Conservation (phyloP, 2,888 invertebrate species). For the Caenorhabditis sulstoni region DNA sequence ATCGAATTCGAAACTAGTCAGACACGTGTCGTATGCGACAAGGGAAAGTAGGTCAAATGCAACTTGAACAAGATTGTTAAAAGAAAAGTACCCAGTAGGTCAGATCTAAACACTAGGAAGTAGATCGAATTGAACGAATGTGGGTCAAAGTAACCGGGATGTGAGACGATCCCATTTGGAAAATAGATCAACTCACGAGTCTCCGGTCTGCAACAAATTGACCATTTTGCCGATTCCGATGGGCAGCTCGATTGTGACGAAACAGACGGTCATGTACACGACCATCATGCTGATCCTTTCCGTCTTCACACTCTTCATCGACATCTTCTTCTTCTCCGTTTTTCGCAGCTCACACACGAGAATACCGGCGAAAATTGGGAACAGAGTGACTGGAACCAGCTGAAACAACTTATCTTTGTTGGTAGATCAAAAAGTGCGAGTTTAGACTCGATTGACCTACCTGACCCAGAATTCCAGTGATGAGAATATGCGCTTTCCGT, state of each 20-base stretch:
- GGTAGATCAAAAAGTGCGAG: not conserved
- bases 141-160: too few relatives aligned
- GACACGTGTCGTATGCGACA: too few relatives aligned
- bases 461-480: slow-evolving; percentile 38
- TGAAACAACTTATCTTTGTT: not conserved
- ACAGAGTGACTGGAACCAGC: slow-evolving; percentile 18
- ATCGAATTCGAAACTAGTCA: too few relatives aligned
- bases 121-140: too few relatives aligned
- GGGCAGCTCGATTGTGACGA: slow-evolving; percentile 34
- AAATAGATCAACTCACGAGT: slow-evolving; percentile 19
- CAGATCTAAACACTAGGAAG: too few relatives aligned
- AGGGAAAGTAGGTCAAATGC: too few relatives aligned
- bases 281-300: slow-evolving; percentile 37
- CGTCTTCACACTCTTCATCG: slow-evolving; percentile 2
- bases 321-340: slow-evolving; percentile 9
- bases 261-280: slow-evolving; percentile 34
- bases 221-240: slow-evolving; percentile 36
- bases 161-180: not conserved
- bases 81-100: too few relatives aligned
- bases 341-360: slow-evolving; percentile 21
- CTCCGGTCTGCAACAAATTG: slow-evolving; percentile 23
- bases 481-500: slow-evolving; percentile 8
- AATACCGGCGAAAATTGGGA: slow-evolving; percentile 36
- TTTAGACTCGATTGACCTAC: slow-evolving; percentile 1
- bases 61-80: too few relatives aligned